Base-by-base conservation (phyloP, 2,888 invertebrate species). In the Dioctria rufipes region DNA sequence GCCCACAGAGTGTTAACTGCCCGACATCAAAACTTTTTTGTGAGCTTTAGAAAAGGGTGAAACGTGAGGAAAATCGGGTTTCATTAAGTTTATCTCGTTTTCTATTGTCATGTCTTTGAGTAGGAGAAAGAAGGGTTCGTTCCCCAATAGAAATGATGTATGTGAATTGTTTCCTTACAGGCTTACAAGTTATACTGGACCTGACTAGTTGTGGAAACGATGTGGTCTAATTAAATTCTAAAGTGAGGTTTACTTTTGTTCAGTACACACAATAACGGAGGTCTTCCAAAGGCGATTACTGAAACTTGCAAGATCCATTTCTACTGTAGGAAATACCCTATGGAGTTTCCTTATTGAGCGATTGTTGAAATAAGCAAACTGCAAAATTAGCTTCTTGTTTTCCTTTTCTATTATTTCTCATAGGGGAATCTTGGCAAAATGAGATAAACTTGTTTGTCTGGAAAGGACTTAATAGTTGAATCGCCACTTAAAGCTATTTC, bases 31-130 rank as follows among this genome's bases (percentile, higher is more conserved):
- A 25, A 5, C 46, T 2, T 6, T 46, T 1, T 25, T 25, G 8
- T 1, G 46, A 6, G 1, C 2, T 11, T 11, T 13, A 1, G 6
- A 11, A 11, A n/a, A 54, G 71, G 54, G 39, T 39, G 51, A 3
- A 71, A 71, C 39, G 71, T 71, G 71, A 54, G 54, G 71, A 71
- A 71, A 71, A 71, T 71, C 71, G 71, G 71, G 51, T 71, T 71
- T 71, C 71, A 71, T 71, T 71, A 71, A 71, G 71, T 71, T 71
- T 71, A 71, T 71, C 71, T 71, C 40, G 51, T 71, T 71, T 71
- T 51, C 54, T 51, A 71, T 71, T 71, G 71, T 51, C 71, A 71
- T 71, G 71, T 71, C 9, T 54, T 39, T n/a, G 39, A 51, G 54
- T 39, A 25, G 0, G 0, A 25, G 25, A 25, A 71, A 46, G 40